Percentiles rank a stretch among this genome's conserved stretches.
Conservation (phyloP, 2,113 vertebrate genomes). For the Dasypus novemcinctus region DNA sequence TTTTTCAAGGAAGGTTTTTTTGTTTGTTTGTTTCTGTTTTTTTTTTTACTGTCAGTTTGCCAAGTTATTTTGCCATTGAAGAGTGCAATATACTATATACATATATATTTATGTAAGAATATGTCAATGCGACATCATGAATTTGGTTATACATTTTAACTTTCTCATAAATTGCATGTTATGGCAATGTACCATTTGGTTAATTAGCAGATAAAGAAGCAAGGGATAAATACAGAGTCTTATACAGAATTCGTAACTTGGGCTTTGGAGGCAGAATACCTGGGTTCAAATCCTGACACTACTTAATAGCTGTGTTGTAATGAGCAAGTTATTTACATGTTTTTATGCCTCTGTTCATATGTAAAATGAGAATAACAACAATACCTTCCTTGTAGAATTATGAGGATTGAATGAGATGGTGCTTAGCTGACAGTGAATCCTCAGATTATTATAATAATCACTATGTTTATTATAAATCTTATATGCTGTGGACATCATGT, state of each 20-base stretch:
- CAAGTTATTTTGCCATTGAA: constrained; percentile 56
- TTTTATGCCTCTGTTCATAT: not conserved
- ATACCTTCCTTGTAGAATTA: not conserved
- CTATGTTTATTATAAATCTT: not conserved
- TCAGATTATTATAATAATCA: not conserved
- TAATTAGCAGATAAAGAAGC: not conserved
- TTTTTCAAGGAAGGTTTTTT: constrained; percentile 65
- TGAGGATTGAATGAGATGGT: not conserved
- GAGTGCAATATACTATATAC: not conserved
- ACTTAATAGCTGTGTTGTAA: not conserved
- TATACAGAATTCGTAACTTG: not conserved
- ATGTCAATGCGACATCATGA: constrained; percentile 23
- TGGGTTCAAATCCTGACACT: not conserved
- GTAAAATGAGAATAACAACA: not conserved
- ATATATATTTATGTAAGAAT: constrained; percentile 46
- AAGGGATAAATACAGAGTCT: not conserved
- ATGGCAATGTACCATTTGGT: not conserved
- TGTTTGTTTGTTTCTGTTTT: no score
- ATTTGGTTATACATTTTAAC: not conserved
- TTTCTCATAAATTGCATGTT: constrained; percentile 39
- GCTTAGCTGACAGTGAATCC: not conserved
- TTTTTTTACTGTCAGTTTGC: constrained; percentile 29
- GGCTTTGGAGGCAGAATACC: not conserved
- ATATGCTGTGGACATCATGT: not conserved
- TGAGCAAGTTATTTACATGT: not conserved